Conservation (phyloP, 1,140 invertebrate genomes). For the Brachionus rubens region DNA sequence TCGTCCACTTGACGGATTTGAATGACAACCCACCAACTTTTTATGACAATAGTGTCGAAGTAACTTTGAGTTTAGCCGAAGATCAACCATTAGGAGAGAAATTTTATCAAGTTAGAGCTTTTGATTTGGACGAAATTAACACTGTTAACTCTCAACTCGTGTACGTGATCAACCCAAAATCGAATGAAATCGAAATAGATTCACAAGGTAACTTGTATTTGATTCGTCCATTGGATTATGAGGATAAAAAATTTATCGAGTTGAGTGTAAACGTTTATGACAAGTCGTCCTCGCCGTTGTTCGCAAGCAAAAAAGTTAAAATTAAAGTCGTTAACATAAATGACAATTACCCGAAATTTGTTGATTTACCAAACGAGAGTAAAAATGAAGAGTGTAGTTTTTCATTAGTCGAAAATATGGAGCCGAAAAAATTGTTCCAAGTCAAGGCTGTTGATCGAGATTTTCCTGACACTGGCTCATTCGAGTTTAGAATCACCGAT, state of each 20-base stretch:
- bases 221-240: constrained; percentile 8
- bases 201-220: constrained; percentile 20
- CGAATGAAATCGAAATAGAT: constrained; percentile 2
- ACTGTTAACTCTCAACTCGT: background rate
- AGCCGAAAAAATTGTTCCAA: background rate
- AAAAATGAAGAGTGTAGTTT: background rate
- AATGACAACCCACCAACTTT: constrained; percentile 34
- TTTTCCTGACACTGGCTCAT: background rate
- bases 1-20: background rate
- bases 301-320: background rate
- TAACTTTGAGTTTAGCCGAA: background rate
- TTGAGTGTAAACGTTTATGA: background rate
- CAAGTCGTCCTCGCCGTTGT: background rate
- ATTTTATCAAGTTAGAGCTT: constrained; percentile 36
- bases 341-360: constrained; percentile 32
- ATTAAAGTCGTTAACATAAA: constrained; percentile 25
- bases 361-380: background rate
- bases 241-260: background rate
- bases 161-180: background rate
- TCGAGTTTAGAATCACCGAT: background rate
- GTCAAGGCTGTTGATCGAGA: background rate
- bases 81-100: background rate
- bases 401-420: background rate
- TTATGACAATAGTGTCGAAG: background rate
- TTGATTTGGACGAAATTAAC: constrained; percentile 2